Evolutionary conservation across 2,888 invertebrate species (phyloP).

Genomic region (Podotricha telesiphe): DNA sequence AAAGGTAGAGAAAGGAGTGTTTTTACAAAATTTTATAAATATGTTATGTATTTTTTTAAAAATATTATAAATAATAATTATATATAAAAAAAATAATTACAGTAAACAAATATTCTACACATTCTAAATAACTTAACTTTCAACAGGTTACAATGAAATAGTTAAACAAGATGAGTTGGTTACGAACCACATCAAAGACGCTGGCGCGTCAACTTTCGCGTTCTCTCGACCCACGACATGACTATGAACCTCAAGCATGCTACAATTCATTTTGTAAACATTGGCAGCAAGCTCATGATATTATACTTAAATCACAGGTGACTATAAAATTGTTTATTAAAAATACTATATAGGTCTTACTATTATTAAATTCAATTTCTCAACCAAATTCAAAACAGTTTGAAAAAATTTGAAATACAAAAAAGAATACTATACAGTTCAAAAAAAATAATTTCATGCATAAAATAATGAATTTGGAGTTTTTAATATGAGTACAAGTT

Average conservation of each 20-base stretch:
- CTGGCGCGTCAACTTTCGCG: slow-evolving; percentile 85
- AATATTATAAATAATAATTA: too few relatives aligned
- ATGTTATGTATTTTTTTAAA: too few relatives aligned
- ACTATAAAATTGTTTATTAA: not conserved
- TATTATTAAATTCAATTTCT: too few relatives aligned
- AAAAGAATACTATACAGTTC: too few relatives aligned
- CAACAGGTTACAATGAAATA: slow-evolving; percentile 42
- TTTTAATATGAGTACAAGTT: too few relatives aligned
- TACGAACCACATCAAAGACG: slow-evolving; percentile 85
- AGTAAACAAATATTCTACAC: not conserved
- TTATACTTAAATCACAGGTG: slow-evolving; percentile 89
- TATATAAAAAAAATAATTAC: not conserved
- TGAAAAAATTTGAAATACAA: too few relatives aligned
- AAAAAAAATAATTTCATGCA: too few relatives aligned
- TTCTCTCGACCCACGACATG: slow-evolving; percentile 86
- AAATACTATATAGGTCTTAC: too few relatives aligned
- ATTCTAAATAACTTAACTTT: not conserved
- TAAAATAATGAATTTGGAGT: too few relatives aligned
- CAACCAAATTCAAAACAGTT: too few relatives aligned
- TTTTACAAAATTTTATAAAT: too few relatives aligned
- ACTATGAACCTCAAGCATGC: slow-evolving; percentile 94
- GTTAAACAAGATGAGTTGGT: slow-evolving; percentile 86
- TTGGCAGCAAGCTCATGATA: slow-evolving; percentile 95
- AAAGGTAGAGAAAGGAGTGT: not conserved
- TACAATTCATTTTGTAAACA: slow-evolving; percentile 96